Evolutionary conservation across 2,888 invertebrate genomes (phyloP), one percentile per base, ranked within the genome.

Genomic region (Drosophila melanocephala): DNA sequence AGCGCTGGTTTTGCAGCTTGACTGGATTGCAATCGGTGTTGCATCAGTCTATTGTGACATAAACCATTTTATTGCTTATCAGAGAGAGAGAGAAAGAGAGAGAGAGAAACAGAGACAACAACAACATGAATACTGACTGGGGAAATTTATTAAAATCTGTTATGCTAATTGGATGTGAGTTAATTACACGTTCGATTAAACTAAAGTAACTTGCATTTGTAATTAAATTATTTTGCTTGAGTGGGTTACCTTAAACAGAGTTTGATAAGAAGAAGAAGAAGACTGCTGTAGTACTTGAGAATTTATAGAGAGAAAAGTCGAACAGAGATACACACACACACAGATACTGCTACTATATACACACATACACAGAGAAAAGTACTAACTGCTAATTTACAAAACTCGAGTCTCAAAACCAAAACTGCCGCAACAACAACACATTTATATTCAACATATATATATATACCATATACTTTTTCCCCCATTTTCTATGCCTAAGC

Each of bases 401-500:
- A 66, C 37, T 33, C 12, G 60, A 59, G 59, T 75, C 75, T 70
- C 39, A 32, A 32, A 44, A 76, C 66, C 32, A 35, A 65, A 37
- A 70, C 53, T 63, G 32, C 22, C 53, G 55, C 19, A 14, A 30
- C 16, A 42, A 42, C 39, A 37, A 61, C 47, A 35, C 57, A 57
- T 37, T 30, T 57, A 56, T 22, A 56, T 39, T 47, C 22, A 51
- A 26, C 44, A 67, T n/a, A 22, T 19, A 64, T 64, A 64, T 64
- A 66, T 61, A 64, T 77, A 77, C 52, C 66, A 69, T 67, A 66
- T 81, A 77, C 60, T 56, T 71, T 66, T 77, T 67, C 50, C 58
- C 69, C 60, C 65, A 37, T 58, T 67, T 65, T 71, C 60, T 79
- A 87, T 76, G 77, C 84, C 85, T 85, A 84, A 87, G 80, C 80